These are phyloP conservation scores for Pterostichus madidus DNA, from an alignment of 2,888 invertebrate species.

Conservation along the genomic window DNA sequence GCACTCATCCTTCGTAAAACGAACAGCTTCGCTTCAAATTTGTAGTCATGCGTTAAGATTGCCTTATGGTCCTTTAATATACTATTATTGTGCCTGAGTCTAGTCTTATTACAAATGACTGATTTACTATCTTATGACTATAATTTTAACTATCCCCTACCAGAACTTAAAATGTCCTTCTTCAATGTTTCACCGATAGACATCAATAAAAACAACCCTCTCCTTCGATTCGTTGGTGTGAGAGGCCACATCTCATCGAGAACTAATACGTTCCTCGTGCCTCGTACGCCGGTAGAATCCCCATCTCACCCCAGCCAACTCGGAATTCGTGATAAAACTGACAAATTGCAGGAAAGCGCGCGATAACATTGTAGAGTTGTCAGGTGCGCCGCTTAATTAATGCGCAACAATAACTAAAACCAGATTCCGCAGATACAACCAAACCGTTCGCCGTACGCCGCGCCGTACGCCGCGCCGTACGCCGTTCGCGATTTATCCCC, in stretches of 20 bases:
- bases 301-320: neutral
- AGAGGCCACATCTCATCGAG: constrained; percentile 24
- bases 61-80: too few relatives aligned
- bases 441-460: neutral
- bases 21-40: too few relatives aligned
- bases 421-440: constrained; percentile 53
- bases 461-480: neutral
- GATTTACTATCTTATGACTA: too few relatives aligned
- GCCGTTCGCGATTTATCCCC: constrained; percentile 20
- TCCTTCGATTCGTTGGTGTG: neutral
- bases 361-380: constrained; percentile 66
- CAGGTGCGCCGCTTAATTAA: constrained; percentile 64
- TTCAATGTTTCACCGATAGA: neutral
- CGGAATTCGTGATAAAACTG: constrained; percentile 61
- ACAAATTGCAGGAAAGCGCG: constrained; percentile 63
- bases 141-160: too few relatives aligned
- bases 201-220: neutral
- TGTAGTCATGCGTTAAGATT: too few relatives aligned
- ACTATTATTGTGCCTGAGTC: too few relatives aligned
- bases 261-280: constrained; percentile 33
- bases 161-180: too few relatives aligned
- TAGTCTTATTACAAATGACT: too few relatives aligned
- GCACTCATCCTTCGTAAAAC: too few relatives aligned
- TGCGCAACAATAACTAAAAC: constrained; percentile 63
- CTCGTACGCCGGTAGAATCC: constrained; percentile 30